A percentile compares a stretch with the other conserved stretches of the same genome.
phyloP scores from a whole-genome alignment of 1,140 invertebrate species.

The Tribolium castaneum region DNA sequence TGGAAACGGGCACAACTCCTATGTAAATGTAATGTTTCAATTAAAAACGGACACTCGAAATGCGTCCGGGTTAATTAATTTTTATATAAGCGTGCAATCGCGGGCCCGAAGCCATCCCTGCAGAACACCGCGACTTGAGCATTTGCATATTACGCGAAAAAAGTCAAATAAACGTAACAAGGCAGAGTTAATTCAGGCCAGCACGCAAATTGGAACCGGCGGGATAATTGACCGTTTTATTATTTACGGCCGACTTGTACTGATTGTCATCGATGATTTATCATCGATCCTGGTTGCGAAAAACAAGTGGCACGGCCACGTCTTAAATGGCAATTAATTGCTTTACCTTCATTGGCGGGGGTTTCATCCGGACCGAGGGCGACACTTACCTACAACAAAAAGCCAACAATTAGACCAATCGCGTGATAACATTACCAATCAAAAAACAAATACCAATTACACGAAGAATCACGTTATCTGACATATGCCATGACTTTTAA shows the following conservation, averaged over 20 bases:
- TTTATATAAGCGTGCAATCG: slow-evolving; percentile 15
- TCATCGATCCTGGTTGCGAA: not conserved
- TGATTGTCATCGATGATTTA: slow-evolving; percentile 25
- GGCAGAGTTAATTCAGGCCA: slow-evolving; percentile 34
- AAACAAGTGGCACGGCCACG: not conserved
- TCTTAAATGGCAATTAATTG: slow-evolving; percentile 18
- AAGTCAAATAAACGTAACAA: not conserved
- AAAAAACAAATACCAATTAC: slow-evolving; percentile 15
- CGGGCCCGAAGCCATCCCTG: not conserved
- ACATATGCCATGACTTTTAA: slow-evolving; percentile 18
- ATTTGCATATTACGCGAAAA: slow-evolving; percentile 2
- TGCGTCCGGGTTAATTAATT: slow-evolving; percentile 27
- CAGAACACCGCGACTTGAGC: not conserved
- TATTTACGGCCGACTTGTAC: slow-evolving; percentile 22
- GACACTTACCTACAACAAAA: slow-evolving; percentile 40
- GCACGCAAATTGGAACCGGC: slow-evolving; percentile 41
- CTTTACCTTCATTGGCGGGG: slow-evolving; percentile 40
- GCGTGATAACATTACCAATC: not conserved
- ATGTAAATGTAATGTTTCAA: slow-evolving; percentile 35
- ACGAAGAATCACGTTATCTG: slow-evolving; percentile 2
- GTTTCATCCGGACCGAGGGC: slow-evolving; percentile 34
- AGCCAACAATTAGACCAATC: not conserved
- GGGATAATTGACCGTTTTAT: slow-evolving; percentile 46
- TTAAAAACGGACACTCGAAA: slow-evolving; percentile 28
- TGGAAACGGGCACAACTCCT: slow-evolving; percentile 30